A percentile compares a stretch with the other conserved stretches of the same genome.
These are phyloP conservation scores for Brotula barbata DNA, from an alignment of 2,797 vertebrate genomes.

Conservation along the genomic window DNA sequence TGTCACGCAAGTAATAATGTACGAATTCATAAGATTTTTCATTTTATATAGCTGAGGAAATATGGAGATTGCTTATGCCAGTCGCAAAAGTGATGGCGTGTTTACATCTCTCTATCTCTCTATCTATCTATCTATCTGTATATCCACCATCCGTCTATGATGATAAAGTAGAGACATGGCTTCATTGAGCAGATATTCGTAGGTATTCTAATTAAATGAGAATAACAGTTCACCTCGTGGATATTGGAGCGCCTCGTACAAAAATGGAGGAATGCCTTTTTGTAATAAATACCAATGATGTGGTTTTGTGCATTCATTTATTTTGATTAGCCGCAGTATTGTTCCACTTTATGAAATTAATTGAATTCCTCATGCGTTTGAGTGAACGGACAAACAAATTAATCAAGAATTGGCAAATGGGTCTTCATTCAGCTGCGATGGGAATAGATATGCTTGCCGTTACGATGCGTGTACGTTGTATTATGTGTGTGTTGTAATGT, in stretches of 20 bases:
- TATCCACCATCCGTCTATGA: too few species aligned
- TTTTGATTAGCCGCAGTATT: conserved; percentile 74
- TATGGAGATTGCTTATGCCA: too few species aligned
- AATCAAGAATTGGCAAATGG: conserved; percentile 69
- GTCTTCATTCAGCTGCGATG: conserved; percentile 54
- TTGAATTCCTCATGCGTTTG: conserved; percentile 70
- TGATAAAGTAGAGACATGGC: neutral
- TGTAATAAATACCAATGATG: conserved; percentile 73
- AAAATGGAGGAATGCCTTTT: conserved; percentile 68
- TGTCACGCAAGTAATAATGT: too few species aligned
- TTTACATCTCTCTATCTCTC: too few species aligned
- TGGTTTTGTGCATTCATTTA: conserved; percentile 74
- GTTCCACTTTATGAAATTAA: conserved; percentile 76
- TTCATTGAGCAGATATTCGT: conserved; percentile 39
- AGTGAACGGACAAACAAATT: conserved; percentile 71
- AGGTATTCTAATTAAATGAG: conserved; percentile 62
- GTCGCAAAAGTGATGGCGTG: too few species aligned
- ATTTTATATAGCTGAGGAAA: too few species aligned
- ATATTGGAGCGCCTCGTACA: conserved; percentile 51
- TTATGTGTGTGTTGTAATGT: conserved; percentile 16
- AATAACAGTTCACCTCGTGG: conserved; percentile 57
- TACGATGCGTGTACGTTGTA: conserved; percentile 9
- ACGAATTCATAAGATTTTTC: too few species aligned
- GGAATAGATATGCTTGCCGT: conserved; percentile 27
- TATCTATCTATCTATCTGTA: too few species aligned